These are phyloP conservation scores for Netelia melanura DNA, from an alignment of 2,888 invertebrate genomes.

Conservation along the genomic window DNA sequence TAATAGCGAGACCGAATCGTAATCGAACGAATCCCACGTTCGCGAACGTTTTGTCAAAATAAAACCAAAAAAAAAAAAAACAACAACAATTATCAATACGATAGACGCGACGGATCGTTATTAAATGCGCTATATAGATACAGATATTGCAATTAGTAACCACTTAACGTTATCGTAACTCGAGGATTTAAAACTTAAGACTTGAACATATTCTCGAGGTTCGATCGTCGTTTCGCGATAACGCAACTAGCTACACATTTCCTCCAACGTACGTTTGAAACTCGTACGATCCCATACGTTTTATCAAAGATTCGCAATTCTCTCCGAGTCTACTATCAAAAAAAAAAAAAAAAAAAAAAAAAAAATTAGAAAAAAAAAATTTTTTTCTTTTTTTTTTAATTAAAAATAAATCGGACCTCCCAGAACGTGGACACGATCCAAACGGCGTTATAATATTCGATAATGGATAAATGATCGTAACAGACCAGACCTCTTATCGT, in stretches of 20 bases:
- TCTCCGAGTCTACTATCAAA: conserved; percentile 7
- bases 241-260: not conserved
- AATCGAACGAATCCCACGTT: too few relatives aligned
- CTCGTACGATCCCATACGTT: not conserved
- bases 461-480: conserved; percentile 63
- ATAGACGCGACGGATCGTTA: conserved; percentile 53
- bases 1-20: conserved; percentile 14
- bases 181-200: conserved; percentile 45
- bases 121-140: conserved; percentile 4
- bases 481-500: conserved; percentile 61
- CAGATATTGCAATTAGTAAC: conserved; percentile 64
- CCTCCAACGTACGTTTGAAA: not conserved
- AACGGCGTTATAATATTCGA: conserved; percentile 51
- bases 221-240: conserved; percentile 42
- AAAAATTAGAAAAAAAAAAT: conserved; percentile 3
- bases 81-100: conserved; percentile 38
- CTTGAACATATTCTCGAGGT: conserved; percentile 46
- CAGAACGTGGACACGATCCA: conserved; percentile 30
- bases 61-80: too few relatives aligned
- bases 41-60: too few relatives aligned
- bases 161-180: conserved; percentile 65
- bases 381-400: not conserved
- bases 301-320: conserved; percentile 16
- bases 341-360: conserved; percentile 20
- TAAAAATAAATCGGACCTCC: conserved; percentile 48